Evolutionary conservation across 2,888 invertebrate species (phyloP).

Genomic region (Drosophila emarginata): DNA sequence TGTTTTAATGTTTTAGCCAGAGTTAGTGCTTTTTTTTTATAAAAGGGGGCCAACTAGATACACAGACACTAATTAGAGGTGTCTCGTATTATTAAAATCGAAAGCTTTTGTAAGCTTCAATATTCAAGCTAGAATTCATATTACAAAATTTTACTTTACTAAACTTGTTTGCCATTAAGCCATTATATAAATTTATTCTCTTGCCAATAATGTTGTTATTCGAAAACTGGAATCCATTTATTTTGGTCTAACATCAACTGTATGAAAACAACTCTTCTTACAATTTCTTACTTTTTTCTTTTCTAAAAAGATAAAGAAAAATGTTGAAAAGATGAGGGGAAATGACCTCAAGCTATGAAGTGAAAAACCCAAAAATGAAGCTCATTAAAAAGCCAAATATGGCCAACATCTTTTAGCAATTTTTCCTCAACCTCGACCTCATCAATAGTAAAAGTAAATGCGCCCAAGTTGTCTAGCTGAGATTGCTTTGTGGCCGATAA

Average conservation of each 20-base stretch:
- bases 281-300: constrained; percentile 23
- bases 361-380: constrained; percentile 26
- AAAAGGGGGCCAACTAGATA: no score
- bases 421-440: constrained; percentile 36
- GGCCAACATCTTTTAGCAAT: constrained; percentile 31
- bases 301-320: constrained; percentile 49
- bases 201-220: no score
- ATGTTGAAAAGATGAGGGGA: constrained; percentile 2
- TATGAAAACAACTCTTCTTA: neutral
- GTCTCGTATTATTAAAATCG: no score
- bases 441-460: constrained; percentile 53
- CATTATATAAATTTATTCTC: no score
- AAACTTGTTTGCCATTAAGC: no score
- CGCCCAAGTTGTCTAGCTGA: constrained; percentile 47
- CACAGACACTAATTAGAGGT: no score
- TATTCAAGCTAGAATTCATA: no score
- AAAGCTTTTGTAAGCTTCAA: no score
- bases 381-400: constrained; percentile 50
- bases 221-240: neutral
- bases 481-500: constrained; percentile 60
- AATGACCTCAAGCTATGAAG: constrained; percentile 19
- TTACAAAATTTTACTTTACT: no score
- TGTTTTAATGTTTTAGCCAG: no score
- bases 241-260: neutral
- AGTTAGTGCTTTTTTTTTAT: no score